These are phyloP conservation scores for Montipora capricornis DNA, from an alignment of 64 coral and sea anemone species.

Conservation along the genomic window DNA sequence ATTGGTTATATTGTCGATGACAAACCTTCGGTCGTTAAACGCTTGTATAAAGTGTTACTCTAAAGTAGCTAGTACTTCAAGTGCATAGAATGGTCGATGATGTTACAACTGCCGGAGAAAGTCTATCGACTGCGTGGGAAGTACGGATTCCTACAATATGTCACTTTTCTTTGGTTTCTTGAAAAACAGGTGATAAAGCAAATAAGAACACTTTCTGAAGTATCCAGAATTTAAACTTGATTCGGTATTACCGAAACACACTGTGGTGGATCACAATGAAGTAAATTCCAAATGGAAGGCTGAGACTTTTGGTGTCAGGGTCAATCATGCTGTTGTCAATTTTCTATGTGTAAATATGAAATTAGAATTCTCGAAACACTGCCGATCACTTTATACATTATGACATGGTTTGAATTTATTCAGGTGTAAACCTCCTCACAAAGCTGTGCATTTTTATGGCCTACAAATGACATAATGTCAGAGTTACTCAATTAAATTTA, in stretches of 20 bases:
- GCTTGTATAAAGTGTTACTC: neutral
- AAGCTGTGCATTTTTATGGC: neutral
- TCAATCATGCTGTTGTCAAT: neutral
- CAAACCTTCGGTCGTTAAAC: neutral
- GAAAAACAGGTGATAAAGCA: slow-evolving; percentile 18
- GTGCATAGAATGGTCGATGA: neutral
- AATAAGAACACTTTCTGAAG: neutral
- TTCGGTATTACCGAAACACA: neutral
- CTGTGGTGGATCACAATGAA: neutral
- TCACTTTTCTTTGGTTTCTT: neutral
- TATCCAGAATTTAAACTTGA: neutral
- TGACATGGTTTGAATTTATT: slow-evolving; percentile 10
- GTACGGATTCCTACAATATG: neutral
- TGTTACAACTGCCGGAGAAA: neutral
- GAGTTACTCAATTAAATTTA: slow-evolving; percentile 6
- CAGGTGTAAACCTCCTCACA: slow-evolving; percentile 1
- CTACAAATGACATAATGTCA: slow-evolving; percentile 12
- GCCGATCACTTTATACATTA: neutral
- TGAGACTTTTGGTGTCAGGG: neutral
- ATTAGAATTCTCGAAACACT: neutral
- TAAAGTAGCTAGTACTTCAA: neutral
- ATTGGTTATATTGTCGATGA: too few relatives aligned
- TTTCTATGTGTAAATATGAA: neutral
- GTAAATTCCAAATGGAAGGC: neutral
- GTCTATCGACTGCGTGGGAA: neutral